Base-by-base conservation (phyloP, 2,113 vertebrate species). In the Lepus europaeus region DNA sequence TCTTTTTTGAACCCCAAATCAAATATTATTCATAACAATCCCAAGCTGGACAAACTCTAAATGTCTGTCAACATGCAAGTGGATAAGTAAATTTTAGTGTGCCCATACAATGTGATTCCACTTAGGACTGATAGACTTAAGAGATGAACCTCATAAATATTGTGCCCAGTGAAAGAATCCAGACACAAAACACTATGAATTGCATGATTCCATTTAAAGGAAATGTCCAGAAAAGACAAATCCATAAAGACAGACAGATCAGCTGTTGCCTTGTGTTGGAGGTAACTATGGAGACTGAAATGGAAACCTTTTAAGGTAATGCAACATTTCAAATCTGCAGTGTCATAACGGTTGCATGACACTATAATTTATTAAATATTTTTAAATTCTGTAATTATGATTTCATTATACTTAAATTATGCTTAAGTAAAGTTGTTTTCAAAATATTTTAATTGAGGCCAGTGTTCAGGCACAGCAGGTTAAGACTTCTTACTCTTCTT, bases 311-410 rank as follows among this genome's bases (percentile, higher is more conserved):
- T 53, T 16, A 9, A 31, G 49, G 17, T 69, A 19, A 79, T 59
- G 56, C 3, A 2, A 4, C 23, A 17, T 39, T 87, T n/a, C n/a
- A 10, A 25, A 36, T 0, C 9, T 56, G 14, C 16, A 79, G 13
- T 13, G 1, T n/a, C 27, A 3, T 27, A 23, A 6, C 7, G 20
- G n/a, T 4, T 68, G 0, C 25, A 33, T 31, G 14, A 22, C 23
- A 80, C 63, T 19, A 25, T 29, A 1, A 33, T 27, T 36, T 49
- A n/a, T 22, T 31, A 31, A 59, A 29, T 4, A 4, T 68, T 68
- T 13, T 31, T 10, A 69, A 31, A 20, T 27, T 23, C 33, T 79
- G 0, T 36, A 69, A 1, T 31, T n/a, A 13, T 22, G 17, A 45
- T 39, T 29, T 45, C 25, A 29, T 5, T 23, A 19, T 31, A 12